Percentiles rank a stretch among this genome's conserved stretches.
Evolutionary conservation across 2,797 vertebrate species (phyloP).

Genomic region (Etheostoma perlongum): DNA sequence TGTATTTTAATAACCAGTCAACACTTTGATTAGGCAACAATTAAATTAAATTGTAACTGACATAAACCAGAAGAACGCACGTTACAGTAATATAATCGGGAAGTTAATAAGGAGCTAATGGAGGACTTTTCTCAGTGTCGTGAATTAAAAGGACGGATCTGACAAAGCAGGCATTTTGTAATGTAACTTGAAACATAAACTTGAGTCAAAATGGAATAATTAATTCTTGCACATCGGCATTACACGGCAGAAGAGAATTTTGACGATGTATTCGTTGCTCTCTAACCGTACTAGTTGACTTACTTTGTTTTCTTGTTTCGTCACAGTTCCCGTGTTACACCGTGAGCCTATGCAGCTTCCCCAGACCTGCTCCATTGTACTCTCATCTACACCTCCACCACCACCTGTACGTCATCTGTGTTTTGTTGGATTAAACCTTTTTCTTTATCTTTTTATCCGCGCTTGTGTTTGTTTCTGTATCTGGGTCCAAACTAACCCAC

Average conservation of each 20-base stretch:
- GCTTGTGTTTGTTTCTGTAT: no score
- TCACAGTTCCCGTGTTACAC: no score
- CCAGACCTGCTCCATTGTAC: no score
- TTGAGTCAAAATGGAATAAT: not conserved
- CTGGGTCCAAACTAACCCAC: no score
- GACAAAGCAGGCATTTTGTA: not conserved
- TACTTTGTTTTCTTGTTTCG: no score
- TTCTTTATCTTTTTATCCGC: no score
- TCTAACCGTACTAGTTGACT: no score
- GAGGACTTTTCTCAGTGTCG: not conserved
- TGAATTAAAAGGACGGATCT: not conserved
- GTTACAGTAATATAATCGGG: not conserved
- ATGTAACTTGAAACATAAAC: not conserved
- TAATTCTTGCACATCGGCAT: not conserved
- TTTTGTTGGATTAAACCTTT: no score
- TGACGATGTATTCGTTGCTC: not conserved
- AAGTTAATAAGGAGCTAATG: not conserved
- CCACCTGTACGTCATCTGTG: no score
- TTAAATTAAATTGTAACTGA: not conserved
- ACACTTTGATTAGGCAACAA: not conserved
- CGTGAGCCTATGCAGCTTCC: no score
- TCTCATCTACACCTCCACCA: no score
- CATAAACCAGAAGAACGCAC: not conserved
- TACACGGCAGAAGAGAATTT: not conserved
- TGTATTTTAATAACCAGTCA: conserved; percentile 30